phyloP scores from a whole-genome alignment of 2,797 vertebrate genomes.

The Bovichtus diacanthus region DNA sequence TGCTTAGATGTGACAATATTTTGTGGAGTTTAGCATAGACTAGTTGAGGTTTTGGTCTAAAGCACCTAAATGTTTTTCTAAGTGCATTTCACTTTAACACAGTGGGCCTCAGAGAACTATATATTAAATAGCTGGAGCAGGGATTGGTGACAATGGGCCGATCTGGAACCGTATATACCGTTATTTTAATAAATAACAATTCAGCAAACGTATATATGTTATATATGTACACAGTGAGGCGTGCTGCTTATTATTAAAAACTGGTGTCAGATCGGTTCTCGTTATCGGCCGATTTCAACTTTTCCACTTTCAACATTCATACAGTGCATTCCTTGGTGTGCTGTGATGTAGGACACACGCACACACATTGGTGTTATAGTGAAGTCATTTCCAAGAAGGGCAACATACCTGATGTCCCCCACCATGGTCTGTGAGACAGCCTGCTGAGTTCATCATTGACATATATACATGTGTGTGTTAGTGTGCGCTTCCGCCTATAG shows the following conservation, averaged over 20 bases:
- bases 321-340: neutral
- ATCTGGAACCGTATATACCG: too few relatives aligned
- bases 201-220: too few relatives aligned
- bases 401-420: neutral
- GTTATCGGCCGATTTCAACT: too few relatives aligned
- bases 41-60: neutral
- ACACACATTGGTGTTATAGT: neutral
- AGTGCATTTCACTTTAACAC: neutral
- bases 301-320: neutral
- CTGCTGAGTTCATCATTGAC: slow-evolving; percentile 21
- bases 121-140: too few relatives aligned
- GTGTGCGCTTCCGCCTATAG: neutral
- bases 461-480: neutral
- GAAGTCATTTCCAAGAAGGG: neutral
- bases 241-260: too few relatives aligned
- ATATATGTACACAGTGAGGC: too few relatives aligned
- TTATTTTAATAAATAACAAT: too few relatives aligned
- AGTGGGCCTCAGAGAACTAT: neutral
- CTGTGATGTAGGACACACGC: neutral
- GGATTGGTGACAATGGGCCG: too few relatives aligned
- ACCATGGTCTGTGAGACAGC: slow-evolving; percentile 3
- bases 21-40: too few relatives aligned
- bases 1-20: neutral
- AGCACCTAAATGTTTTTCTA: neutral
- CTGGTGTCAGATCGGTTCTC: too few relatives aligned